A percentile compares a stretch with the other conserved stretches of the same genome.
Conservation (phyloP, 2,888 invertebrate genomes). For the Galerucella pusilla region DNA sequence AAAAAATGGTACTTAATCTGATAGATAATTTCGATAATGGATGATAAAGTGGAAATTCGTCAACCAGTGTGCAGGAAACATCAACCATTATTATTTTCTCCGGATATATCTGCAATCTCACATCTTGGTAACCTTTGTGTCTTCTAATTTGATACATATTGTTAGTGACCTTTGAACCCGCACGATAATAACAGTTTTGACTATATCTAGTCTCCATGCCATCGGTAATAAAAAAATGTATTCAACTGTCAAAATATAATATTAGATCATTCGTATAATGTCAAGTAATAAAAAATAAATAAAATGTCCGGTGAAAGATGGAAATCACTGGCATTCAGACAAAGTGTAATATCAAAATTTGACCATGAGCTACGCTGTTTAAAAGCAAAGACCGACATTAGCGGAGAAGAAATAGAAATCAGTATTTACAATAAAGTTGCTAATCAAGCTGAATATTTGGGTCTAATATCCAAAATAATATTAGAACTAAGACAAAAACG, state of each 20-base stretch:
- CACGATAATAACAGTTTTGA: no score
- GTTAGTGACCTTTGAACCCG: no score
- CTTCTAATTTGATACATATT: no score
- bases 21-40: no score
- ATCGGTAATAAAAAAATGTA: no score
- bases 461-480: constrained; percentile 20
- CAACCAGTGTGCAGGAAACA: no score
- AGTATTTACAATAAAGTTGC: background rate
- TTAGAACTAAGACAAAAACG: constrained; percentile 18
- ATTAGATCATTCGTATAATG: background rate
- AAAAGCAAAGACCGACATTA: background rate
- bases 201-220: no score
- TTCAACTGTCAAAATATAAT: background rate
- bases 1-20: no score
- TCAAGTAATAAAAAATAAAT: background rate
- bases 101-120: no score
- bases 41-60: no score
- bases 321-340: constrained; percentile 15
- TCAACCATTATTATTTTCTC: no score
- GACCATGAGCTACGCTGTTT: constrained; percentile 15
- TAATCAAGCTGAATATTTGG: constrained; percentile 24
- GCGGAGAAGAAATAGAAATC: constrained; percentile 23
- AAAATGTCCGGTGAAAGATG: constrained; percentile 16
- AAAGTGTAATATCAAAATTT: constrained; percentile 20
- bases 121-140: no score